Evolutionary conservation across 2,888 invertebrate genomes (phyloP).

Genomic region (Diadegma fenestrale): DNA sequence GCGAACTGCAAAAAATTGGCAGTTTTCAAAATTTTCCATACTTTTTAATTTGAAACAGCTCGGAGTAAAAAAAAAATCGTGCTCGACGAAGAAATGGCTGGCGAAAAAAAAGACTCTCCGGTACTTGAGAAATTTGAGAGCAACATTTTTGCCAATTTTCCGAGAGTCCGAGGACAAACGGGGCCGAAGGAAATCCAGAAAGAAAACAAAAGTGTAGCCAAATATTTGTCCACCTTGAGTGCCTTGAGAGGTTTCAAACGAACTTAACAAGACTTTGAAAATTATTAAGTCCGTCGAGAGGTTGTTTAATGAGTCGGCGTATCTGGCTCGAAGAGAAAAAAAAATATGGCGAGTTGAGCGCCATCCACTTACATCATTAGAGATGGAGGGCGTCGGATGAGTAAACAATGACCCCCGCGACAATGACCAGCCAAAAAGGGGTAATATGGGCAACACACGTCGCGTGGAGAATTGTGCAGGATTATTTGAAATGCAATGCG

Average conservation of each 20-base stretch:
- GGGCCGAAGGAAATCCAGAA: not conserved
- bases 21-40: too few species aligned
- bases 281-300: conserved; percentile 6
- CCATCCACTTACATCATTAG: conserved; percentile 26
- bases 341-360: conserved; percentile 21
- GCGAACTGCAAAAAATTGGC: too few species aligned
- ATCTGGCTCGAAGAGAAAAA: not conserved
- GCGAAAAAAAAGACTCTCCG: not conserved
- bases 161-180: conserved; percentile 1
- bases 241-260: conserved; percentile 22
- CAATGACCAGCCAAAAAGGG: conserved; percentile 38
- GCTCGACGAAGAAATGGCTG: not conserved
- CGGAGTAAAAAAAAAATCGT: not conserved
- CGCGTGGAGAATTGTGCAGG: conserved; percentile 22
- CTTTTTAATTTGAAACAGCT: too few species aligned
- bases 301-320: conserved; percentile 20
- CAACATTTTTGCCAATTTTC: conserved; percentile 14
- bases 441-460: conserved; percentile 18
- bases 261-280: conserved; percentile 36
- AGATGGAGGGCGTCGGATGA: not conserved
- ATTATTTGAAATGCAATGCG: conserved; percentile 40
- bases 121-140: not conserved
- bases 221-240: conserved; percentile 58
- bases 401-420: conserved; percentile 21
- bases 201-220: conserved; percentile 23